Conservation (phyloP, 2,888 invertebrate genomes). For the Lagria hirta region DNA sequence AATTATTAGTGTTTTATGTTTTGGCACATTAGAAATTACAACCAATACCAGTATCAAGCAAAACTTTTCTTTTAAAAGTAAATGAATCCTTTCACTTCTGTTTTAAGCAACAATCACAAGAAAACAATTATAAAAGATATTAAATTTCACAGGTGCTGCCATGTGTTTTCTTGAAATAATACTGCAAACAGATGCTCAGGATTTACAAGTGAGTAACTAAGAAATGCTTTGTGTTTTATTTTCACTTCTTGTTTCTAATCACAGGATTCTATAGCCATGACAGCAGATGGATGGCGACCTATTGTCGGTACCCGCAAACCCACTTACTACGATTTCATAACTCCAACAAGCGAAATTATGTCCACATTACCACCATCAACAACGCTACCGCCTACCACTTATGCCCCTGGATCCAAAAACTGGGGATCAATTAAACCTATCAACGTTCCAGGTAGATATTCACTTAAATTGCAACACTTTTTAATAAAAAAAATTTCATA, state of each 20-base stretch:
- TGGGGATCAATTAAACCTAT: too few relatives aligned
- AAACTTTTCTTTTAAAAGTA: too few relatives aligned
- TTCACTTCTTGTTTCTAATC: slow-evolving; percentile 1
- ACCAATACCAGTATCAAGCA: too few relatives aligned
- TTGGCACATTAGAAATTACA: too few relatives aligned
- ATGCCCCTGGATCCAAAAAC: too few relatives aligned
- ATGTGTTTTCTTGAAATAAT: slow-evolving; percentile 30
- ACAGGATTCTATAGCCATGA: slow-evolving; percentile 53
- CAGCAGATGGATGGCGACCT: slow-evolving; percentile 65
- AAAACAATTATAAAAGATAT: too few relatives aligned
- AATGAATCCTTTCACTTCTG: too few relatives aligned
- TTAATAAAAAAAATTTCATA: background rate
- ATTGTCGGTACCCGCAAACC: slow-evolving; percentile 53
- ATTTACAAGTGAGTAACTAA: slow-evolving; percentile 37
- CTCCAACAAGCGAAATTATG: slow-evolving; percentile 3
- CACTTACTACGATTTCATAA: slow-evolving; percentile 8
- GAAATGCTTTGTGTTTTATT: slow-evolving; percentile 1
- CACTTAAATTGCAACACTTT: too few relatives aligned
- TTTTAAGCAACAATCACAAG: too few relatives aligned
- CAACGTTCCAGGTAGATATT: too few relatives aligned
- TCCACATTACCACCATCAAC: slow-evolving; percentile 22
- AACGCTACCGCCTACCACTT: slow-evolving; percentile 28
- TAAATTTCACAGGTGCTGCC: slow-evolving; percentile 35
- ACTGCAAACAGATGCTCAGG: slow-evolving; percentile 33
- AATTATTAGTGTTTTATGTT: too few relatives aligned